Conservation (phyloP, 2,888 invertebrate species). For the Drosophila mimica region DNA sequence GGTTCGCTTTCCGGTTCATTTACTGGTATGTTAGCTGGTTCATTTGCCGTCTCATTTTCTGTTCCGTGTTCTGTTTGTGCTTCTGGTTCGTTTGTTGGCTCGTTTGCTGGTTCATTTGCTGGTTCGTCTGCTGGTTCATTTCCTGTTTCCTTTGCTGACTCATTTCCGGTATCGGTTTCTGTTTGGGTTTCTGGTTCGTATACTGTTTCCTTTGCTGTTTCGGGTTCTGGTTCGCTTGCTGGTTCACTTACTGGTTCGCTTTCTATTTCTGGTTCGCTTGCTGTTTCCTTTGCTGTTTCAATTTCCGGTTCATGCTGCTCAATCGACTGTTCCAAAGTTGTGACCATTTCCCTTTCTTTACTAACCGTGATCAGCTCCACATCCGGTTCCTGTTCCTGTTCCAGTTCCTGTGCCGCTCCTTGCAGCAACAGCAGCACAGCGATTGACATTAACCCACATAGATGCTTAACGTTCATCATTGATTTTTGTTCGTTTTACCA, state of each 20-base stretch:
- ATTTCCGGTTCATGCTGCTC: conserved; percentile 9
- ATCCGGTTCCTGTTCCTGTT: conserved; percentile 6
- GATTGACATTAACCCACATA: conserved; percentile 35
- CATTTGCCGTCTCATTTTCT: not conserved
- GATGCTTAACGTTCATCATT: conserved; percentile 36
- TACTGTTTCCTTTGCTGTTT: not conserved
- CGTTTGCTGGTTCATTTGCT: not conserved
- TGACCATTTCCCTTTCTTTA: not conserved
- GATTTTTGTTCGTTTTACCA: not conserved
- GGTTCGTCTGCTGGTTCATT: not conserved
- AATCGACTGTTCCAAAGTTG: not conserved
- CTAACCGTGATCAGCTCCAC: not conserved
- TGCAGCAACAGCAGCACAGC: conserved; percentile 35
- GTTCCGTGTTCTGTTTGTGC: not conserved
- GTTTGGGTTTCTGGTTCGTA: not conserved
- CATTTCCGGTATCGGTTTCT: not conserved
- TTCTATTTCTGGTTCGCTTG: not conserved
- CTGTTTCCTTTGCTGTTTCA: not conserved
- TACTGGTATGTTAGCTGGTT: not conserved
- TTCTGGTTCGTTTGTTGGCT: not conserved
- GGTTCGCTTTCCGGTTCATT: not conserved
- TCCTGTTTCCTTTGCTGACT: not conserved
- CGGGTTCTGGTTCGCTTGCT: not conserved
- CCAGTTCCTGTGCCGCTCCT: conserved; percentile 24
- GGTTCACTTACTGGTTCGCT: not conserved